These are phyloP conservation scores for Trachelus stipa DNA, from an alignment of 2,888 invertebrate species.

Conservation along the genomic window DNA sequence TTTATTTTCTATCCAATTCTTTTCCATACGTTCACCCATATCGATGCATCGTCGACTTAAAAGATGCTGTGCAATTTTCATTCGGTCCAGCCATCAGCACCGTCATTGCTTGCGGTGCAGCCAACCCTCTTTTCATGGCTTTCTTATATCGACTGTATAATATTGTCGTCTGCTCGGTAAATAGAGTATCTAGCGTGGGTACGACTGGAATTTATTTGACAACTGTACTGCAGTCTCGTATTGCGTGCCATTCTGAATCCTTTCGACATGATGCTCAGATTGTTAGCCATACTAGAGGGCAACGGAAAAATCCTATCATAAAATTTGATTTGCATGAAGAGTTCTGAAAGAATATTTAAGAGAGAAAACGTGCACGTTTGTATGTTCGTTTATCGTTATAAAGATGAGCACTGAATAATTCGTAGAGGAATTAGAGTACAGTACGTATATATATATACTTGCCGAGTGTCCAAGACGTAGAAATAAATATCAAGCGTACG, in stretches of 20 bases:
- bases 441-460: background rate
- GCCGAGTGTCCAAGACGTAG: background rate
- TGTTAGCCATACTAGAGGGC: background rate
- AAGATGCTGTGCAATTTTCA: background rate
- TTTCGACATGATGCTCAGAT: background rate
- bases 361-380: background rate
- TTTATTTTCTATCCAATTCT: background rate
- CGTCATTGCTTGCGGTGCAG: background rate
- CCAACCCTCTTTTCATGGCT: slow-evolving; percentile 18
- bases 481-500: background rate
- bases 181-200: slow-evolving; percentile 47
- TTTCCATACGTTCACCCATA: background rate
- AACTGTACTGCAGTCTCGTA: background rate
- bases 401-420: background rate
- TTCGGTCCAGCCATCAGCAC: background rate
- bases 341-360: background rate
- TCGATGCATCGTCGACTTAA: background rate
- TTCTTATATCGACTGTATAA: slow-evolving; percentile 48
- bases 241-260: background rate
- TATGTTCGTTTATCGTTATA: background rate
- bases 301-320: background rate
- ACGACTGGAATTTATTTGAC: slow-evolving; percentile 1
- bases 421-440: background rate
- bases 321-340: background rate
- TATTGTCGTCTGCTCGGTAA: slow-evolving; percentile 56